These are phyloP conservation scores for Stenopsyche tienmushanensis DNA, from an alignment of 1,140 invertebrate species.

Conservation along the genomic window DNA sequence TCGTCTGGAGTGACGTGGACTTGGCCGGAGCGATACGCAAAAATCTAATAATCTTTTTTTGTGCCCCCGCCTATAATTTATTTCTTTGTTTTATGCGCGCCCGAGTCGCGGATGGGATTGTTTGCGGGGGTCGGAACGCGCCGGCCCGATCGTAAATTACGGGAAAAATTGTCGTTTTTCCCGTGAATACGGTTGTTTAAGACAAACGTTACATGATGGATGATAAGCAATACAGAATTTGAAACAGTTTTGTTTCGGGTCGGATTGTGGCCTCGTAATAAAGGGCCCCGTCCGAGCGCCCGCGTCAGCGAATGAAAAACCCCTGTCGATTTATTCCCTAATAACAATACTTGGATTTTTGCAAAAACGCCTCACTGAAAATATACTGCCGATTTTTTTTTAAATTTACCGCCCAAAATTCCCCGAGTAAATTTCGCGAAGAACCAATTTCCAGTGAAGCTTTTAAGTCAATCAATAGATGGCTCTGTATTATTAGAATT, in stretches of 20 bases:
- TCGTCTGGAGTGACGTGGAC: slow-evolving; percentile 36
- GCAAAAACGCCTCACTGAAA: no score
- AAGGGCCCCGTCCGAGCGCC: slow-evolving; percentile 1
- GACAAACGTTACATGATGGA: slow-evolving; percentile 42
- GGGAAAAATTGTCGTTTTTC: slow-evolving; percentile 28
- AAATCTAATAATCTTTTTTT: slow-evolving; percentile 42
- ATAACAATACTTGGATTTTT: no score
- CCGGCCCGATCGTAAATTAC: slow-evolving; percentile 37
- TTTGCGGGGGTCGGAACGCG: slow-evolving; percentile 20
- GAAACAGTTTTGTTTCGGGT: slow-evolving; percentile 31
- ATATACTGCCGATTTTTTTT: no score
- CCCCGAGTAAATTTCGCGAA: no score
- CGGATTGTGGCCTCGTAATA: neutral
- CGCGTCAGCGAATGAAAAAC: no score
- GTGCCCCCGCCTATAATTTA: slow-evolving; percentile 33
- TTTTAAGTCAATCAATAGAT: no score
- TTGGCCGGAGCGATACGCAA: slow-evolving; percentile 27
- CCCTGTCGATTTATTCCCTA: no score
- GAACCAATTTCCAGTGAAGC: no score
- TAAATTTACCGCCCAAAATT: no score
- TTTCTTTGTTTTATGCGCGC: slow-evolving; percentile 39
- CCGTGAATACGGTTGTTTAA: slow-evolving; percentile 40
- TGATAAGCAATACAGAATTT: slow-evolving; percentile 40
- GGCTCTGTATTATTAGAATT: no score
- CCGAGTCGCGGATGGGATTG: slow-evolving; percentile 34